Base-by-base conservation (phyloP, 2,797 vertebrate genomes). In the Lindbergichthys nudifrons region DNA sequence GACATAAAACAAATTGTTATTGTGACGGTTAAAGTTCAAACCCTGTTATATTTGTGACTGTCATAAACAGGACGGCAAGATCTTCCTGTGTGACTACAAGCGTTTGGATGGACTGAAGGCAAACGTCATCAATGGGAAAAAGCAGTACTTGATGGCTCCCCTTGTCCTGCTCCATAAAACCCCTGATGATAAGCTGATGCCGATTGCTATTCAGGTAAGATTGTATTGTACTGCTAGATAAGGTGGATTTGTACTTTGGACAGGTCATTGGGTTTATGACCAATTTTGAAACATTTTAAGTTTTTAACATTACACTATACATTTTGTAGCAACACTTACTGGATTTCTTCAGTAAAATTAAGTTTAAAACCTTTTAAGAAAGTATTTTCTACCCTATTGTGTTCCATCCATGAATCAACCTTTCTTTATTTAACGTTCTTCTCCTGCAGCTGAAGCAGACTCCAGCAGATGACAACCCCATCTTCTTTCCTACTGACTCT, bases 191-290 rank as follows among this genome's bases (percentile, higher is more conserved):
- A 19, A 64, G 16, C 30, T 73, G 45, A 73, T 42, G 70, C 94
- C 94, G 1, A 83, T 95, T 0, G 95, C 95, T 6, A 95, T 95
- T 83, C 94, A 96, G 94, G 94, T 95, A 23, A 18, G 46, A n/a
- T 0, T 16, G n/a, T 45, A 21, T 32, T 30, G 12, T 46, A 5
- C 41, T 14, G 41, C 42, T 13, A 10, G n/a, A 50, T 41, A 3
- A 26, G 39, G 2, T 18, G 12, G n/a, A 3, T 42, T 45, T 56
- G 72, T 60, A 60, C 14, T 23, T 50, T 59, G 5, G 32, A 36
- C 10, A 60, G 18, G 14, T 1, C 36, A 43, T 11, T 59, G 12
- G 36, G 10, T 56, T 43, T 16, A 66, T 48, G 50, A 18, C 42
- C 12, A 19, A 1, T 7, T 14, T 56, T 51, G 14, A 51, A 26